Evolutionary conservation across 2,113 vertebrate species (phyloP), one percentile per base, ranked within the genome.

Genomic region (Anarhynchus alexandrinus): DNA sequence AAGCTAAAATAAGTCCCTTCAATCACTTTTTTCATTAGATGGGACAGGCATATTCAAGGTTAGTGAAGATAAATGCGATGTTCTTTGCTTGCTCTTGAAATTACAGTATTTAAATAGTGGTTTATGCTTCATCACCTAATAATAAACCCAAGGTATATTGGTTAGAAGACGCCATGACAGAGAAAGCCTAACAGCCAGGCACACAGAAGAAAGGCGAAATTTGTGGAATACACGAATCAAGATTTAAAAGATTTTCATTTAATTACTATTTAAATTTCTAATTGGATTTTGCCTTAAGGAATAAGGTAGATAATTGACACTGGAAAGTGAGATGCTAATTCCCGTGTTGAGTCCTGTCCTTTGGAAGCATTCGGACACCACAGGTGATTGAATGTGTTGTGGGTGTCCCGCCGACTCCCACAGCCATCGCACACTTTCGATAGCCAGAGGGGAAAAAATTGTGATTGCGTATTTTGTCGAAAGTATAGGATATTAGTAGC

Each of bases 21-120:
- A 96, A 90, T 98, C 83, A 96, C 78, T 95, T 92, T 91, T 94
- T 94, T 83, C 91, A 94, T 96, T 91, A 97, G 93, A 89, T 57
- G 62, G 93, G 86, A 86, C 89, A 93, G 94, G 62, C 55, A 19
- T 67, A 49, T 78, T 76, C 93, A 97, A 94, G 90, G 94, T 94
- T 95, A 95, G 93, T 83, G 79, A 95, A 95, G 61, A 88, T 86
- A 95, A 96, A 93, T 97, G 83, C 62, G 61, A 18, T 27, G 82
- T 62, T 94, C 89, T 92, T 82, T 93, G 80, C 78, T 59, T 55
- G 64, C 34, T 95, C 93, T 84, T 92, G 61, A 65, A 97, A 96
- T 96, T 59, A 34, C 19, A 59, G 87, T 23, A 82, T 90, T 94
- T 89, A 94, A 92, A 92, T 78, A 78, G 30, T 42, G 32, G 45